Evolutionary conservation across 2,888 invertebrate species (phyloP).

Genomic region (Rhopalosiphum nymphaeae): DNA sequence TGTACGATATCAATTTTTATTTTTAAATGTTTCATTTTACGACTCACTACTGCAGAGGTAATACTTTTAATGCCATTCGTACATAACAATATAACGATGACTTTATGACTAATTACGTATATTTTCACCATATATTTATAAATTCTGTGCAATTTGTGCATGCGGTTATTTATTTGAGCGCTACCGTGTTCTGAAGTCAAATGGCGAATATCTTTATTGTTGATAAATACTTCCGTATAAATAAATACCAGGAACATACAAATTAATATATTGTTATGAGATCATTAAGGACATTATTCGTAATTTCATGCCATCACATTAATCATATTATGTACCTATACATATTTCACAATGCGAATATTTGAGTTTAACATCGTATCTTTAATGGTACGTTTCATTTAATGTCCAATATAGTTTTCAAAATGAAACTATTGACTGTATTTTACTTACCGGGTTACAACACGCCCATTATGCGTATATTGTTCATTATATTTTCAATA

Average conservation of each 20-base stretch:
- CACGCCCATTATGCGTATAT: neutral
- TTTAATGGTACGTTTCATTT: neutral
- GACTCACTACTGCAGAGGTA: neutral
- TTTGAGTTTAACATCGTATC: neutral
- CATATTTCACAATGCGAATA: neutral
- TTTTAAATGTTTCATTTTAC: conserved; percentile 17
- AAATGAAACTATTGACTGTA: neutral
- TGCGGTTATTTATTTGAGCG: neutral
- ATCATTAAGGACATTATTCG: neutral
- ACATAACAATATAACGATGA: neutral
- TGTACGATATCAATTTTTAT: neutral
- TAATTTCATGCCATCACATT: neutral
- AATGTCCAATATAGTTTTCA: neutral
- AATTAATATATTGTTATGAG: neutral
- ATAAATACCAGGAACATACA: neutral
- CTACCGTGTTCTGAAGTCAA: neutral
- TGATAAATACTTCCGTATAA: neutral
- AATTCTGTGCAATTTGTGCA: neutral
- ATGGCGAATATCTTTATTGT: neutral
- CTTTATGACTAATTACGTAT: neutral
- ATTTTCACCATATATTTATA: neutral
- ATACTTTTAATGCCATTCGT: neutral
- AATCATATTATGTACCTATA: neutral
- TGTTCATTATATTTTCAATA: neutral
- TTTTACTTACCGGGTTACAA: neutral